Base-by-base conservation (phyloP, 2,113 vertebrate species). In the Tricholaema leucomelas region DNA sequence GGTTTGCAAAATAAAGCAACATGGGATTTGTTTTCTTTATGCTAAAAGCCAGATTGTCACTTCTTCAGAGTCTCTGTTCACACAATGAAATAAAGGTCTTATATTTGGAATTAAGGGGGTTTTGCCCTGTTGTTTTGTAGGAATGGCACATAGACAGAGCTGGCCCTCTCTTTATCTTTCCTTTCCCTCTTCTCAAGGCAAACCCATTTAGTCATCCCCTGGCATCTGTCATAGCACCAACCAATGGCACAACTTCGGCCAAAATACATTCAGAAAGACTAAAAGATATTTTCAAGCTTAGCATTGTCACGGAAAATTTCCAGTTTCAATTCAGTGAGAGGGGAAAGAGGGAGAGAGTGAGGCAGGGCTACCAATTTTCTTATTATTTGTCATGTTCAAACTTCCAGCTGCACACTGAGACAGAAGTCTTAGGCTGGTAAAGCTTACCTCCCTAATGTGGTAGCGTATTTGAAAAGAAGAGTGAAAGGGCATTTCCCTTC, bases 101-200 rank as follows among this genome's bases (percentile, higher is more conserved):
- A 35, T 3, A 44, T 25, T 2, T n/a, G 8, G 12, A 81, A 89
- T 0, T 0, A 77, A 86, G 12, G 1, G 1, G n/a, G n/a, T n/a
- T n/a, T n/a, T 78, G 35, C 24, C 8, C n/a, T 87, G 30, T 35
- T 85, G 8, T 76, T 58, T 25, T 9, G 9, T 5, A 73, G 24
- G 20, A 40, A 72, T 6, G 80, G 35, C 54, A 82, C 23, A 86
- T 28, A 66, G 84, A 78, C 19, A 91, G 30, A 76, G 8, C 8
- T 52, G 33, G 13, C 21, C 14, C 7, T 38, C 69, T 30, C 42
- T 74, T 66, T 35, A 27, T 71, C 15, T 58, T 87, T 19, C 20
- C 19, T 27, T 72, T 87, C 12, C 28, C 8, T 69, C 17, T 54
- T 61, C 33, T 71, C 18, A 61, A 36, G 52, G 11, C 16, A 74